A percentile compares a stretch with the other conserved stretches of the same genome.
phyloP scores from a whole-genome alignment of 2,888 invertebrate species.

The Agonopterix subpropinquella region DNA sequence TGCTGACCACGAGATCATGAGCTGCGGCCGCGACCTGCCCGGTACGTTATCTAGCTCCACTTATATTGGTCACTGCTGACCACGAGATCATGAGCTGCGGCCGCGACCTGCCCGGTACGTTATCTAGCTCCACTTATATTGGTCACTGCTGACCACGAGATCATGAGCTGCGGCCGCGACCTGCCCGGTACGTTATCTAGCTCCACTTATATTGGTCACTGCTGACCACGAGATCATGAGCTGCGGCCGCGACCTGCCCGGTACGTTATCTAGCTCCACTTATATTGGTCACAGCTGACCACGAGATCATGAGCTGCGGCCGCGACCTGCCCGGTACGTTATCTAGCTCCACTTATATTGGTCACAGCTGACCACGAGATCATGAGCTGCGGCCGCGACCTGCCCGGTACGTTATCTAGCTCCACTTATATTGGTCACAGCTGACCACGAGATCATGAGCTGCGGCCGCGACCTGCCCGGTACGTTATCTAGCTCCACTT shows the following conservation, averaged over 20 bases:
- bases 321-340: constrained; percentile 51
- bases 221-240: constrained; percentile 68
- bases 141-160: constrained; percentile 51
- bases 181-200: constrained; percentile 36
- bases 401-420: constrained; percentile 36
- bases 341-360: too few species aligned
- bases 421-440: too few species aligned
- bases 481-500: constrained; percentile 10
- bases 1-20: constrained; percentile 67
- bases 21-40: constrained; percentile 56
- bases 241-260: constrained; percentile 57
- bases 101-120: constrained; percentile 51
- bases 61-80: constrained; percentile 23
- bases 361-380: constrained; percentile 55
- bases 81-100: constrained; percentile 70
- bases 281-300: constrained; percentile 28
- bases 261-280: constrained; percentile 17
- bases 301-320: constrained; percentile 68
- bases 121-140: too few species aligned
- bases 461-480: constrained; percentile 59
- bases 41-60: constrained; percentile 23
- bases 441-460: constrained; percentile 69
- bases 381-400: constrained; percentile 61
- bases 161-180: constrained; percentile 64
- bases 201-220: too few species aligned